phyloP scores from a whole-genome alignment of 2,797 vertebrate species.

The Darevskia nairensis region DNA sequence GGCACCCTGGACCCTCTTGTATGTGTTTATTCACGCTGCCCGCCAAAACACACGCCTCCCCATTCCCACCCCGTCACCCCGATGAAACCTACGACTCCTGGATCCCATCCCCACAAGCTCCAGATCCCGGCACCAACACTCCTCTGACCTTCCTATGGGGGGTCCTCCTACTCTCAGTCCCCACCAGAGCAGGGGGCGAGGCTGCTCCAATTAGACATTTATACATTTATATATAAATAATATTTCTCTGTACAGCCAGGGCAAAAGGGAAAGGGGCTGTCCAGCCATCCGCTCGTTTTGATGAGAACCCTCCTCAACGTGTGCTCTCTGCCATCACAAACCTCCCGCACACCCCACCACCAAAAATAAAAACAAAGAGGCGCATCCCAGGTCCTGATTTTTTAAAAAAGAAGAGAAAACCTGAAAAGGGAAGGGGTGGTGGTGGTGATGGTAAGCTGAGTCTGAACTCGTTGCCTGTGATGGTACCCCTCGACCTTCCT shows the following conservation, averaged over 20 bases:
- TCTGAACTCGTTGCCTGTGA: constrained; percentile 40
- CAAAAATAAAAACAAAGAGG: not conserved
- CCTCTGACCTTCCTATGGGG: constrained; percentile 8
- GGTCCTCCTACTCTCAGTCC: constrained; percentile 5
- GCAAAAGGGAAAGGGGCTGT: constrained; percentile 52
- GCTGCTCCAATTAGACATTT: constrained; percentile 79
- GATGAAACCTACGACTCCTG: not conserved
- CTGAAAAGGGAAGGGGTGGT: not conserved
- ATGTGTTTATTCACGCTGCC: not conserved
- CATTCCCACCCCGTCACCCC: not conserved
- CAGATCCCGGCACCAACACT: not conserved
- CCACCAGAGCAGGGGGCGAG: constrained; percentile 56
- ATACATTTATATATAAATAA: constrained; percentile 82
- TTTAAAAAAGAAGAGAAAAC: not conserved
- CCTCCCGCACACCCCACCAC: constrained; percentile 16
- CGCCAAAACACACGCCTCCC: not conserved
- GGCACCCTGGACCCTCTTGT: not conserved
- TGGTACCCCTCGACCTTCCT: constrained; percentile 43
- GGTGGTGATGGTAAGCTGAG: constrained; percentile 25
- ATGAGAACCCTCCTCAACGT: constrained; percentile 38
- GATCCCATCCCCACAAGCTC: constrained; percentile 6
- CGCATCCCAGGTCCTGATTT: constrained; percentile 21
- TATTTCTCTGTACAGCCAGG: constrained; percentile 74
- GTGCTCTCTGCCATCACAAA: constrained; percentile 41
- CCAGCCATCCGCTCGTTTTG: constrained; percentile 17